These are phyloP conservation scores for Julus scanicus DNA, from an alignment of 2,888 invertebrate species.

Conservation along the genomic window DNA sequence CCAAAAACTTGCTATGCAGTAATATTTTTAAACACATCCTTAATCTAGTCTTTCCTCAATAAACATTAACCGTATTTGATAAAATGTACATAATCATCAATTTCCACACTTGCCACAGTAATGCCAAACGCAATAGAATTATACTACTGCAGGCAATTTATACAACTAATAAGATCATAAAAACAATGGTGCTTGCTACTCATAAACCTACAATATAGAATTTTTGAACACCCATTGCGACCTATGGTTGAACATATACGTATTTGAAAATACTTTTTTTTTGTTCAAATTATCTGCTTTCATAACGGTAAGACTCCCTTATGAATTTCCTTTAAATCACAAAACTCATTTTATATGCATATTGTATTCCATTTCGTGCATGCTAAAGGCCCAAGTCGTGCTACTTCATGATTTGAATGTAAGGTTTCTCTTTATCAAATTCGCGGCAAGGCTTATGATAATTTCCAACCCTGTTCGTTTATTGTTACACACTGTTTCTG, in stretches of 20 bases:
- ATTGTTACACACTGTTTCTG: too few relatives aligned
- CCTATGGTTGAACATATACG: not conserved
- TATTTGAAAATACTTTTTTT: not conserved
- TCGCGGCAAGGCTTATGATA: not conserved
- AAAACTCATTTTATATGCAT: not conserved
- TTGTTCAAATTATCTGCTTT: not conserved
- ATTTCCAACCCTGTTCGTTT: too few relatives aligned
- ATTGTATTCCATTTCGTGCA: not conserved
- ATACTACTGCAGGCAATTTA: not conserved
- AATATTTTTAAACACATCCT: too few relatives aligned
- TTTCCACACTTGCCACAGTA: not conserved
- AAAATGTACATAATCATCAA: not conserved
- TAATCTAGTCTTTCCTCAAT: too few relatives aligned
- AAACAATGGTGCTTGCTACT: not conserved
- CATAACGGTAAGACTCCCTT: not conserved
- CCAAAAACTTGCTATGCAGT: too few relatives aligned
- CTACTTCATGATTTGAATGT: slow-evolving; percentile 5
- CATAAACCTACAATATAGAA: not conserved
- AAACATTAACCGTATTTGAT: not conserved
- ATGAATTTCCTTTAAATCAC: not conserved
- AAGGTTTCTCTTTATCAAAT: not conserved
- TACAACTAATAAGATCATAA: not conserved
- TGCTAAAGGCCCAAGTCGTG: not conserved
- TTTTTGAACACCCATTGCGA: not conserved
- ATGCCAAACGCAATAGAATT: not conserved